These are phyloP conservation scores for Lasaia peninsularis DNA, from an alignment of 1,140 invertebrate genomes.

Conservation along the genomic window DNA sequence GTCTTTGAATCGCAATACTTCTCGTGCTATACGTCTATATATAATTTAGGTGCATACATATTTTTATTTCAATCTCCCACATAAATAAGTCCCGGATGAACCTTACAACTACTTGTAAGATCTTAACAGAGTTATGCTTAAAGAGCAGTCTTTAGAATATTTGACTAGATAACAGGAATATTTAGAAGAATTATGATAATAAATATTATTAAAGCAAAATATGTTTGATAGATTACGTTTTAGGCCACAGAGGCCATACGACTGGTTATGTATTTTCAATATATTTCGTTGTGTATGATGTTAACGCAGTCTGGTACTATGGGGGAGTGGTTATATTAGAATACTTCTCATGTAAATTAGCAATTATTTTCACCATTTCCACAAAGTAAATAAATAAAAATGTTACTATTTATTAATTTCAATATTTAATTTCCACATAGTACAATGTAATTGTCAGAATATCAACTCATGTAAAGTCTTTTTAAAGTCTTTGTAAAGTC, in stretches of 20 bases:
- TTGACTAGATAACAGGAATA: conserved; percentile 1
- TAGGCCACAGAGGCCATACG: not conserved
- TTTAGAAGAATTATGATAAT: not conserved
- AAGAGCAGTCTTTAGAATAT: not conserved
- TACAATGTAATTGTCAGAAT: no score
- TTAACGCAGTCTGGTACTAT: no score
- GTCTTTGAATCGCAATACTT: not conserved
- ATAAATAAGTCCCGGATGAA: not conserved
- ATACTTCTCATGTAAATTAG: no score
- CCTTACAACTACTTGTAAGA: not conserved
- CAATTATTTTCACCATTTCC: no score
- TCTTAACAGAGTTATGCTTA: not conserved
- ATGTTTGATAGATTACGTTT: not conserved
- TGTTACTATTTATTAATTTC: no score
- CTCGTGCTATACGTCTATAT: not conserved
- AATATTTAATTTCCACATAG: no score
- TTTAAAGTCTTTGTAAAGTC: no score
- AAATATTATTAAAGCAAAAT: not conserved
- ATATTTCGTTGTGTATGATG: no score
- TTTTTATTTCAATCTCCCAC: not conserved
- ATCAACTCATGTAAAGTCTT: no score
- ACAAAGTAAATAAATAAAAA: no score
- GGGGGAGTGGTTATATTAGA: no score
- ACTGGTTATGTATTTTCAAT: no score
- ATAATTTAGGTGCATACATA: not conserved